These are phyloP conservation scores for Helogale parvula DNA, from an alignment of 2,113 vertebrate species.

Conservation along the genomic window DNA sequence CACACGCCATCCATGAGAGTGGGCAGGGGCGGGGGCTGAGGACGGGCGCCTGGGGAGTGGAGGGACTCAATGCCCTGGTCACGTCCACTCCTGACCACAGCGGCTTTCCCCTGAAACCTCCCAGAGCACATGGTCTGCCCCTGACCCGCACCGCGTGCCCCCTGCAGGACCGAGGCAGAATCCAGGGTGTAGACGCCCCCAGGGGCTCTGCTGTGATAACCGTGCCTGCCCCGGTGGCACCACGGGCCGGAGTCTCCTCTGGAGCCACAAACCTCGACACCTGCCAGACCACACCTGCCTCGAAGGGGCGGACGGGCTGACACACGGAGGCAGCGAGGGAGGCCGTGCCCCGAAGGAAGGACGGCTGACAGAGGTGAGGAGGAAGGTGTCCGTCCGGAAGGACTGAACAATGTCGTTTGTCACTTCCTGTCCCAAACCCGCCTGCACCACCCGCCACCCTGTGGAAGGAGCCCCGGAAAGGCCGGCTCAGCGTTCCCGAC, in stretches of 20 bases:
- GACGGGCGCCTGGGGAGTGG: no score
- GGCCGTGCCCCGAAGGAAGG: no score
- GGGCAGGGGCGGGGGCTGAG: neutral
- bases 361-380: no score
- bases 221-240: neutral
- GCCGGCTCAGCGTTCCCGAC: neutral
- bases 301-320: neutral
- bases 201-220: neutral
- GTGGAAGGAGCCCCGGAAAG: no score
- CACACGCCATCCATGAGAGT: accelerated
- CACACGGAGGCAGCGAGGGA: no score
- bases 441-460: neutral
- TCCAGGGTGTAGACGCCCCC: no score
- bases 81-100: neutral
- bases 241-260: neutral
- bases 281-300: neutral
- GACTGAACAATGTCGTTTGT: neutral
- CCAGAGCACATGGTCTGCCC: neutral
- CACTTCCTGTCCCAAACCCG: neutral
- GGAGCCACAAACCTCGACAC: neutral
- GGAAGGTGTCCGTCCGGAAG: neutral
- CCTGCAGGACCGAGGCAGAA: neutral
- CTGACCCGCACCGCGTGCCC: no score
- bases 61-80: neutral
- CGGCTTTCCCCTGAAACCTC: neutral